Evolutionary conservation across 1,140 invertebrate genomes (phyloP), one percentile per base, ranked within the genome.

Genomic region (Trinorchestia longiramus): DNA sequence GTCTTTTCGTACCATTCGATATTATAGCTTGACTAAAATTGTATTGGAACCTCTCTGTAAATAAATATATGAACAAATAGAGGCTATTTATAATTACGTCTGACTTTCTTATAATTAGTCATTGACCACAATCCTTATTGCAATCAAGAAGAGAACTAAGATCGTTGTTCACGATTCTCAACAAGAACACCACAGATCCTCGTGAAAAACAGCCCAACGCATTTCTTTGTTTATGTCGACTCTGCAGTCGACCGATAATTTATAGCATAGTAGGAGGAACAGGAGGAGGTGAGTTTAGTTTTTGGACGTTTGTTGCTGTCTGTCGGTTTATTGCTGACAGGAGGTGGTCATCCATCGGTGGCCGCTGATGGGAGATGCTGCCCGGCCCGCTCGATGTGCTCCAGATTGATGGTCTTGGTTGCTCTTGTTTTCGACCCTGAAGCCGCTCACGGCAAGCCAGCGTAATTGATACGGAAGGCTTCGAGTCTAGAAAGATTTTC

Each of bases 261-360:
- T 77, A 36, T 77, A 23, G 62, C 36, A 77, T 1, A 53, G 47
- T 19, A 36, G 62, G 28, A 77, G 62, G 36, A n/a, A n/a, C n/a
- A n/a, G n/a, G n/a, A 19, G 62, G 28, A 19, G 62, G 3, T 19
- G 28, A 36, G 62, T 77, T 77, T 77, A 36, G 62, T 77, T 77
- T 53, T 77, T 77, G 62, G 62, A 77, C 62, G 62, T 77, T 77
- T 77, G 62, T 77, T 77, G 62, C 62, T 77, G 62, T 77, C 62
- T 77, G 62, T 77, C 62, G 62, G 62, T 36, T 77, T 77, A 77
- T 28, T 77, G 62, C 62, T 15, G 62, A 77, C 62, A 77, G 62
- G 62, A 77, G 62, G 62, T 77, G 62, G 62, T 77, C 62, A 77
- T 77, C 62, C 62, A 77, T 77, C 62, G 62, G 62, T 23, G 62